Base-by-base conservation (phyloP, 2,113 vertebrate species). In the Bostrychus sinensis region DNA sequence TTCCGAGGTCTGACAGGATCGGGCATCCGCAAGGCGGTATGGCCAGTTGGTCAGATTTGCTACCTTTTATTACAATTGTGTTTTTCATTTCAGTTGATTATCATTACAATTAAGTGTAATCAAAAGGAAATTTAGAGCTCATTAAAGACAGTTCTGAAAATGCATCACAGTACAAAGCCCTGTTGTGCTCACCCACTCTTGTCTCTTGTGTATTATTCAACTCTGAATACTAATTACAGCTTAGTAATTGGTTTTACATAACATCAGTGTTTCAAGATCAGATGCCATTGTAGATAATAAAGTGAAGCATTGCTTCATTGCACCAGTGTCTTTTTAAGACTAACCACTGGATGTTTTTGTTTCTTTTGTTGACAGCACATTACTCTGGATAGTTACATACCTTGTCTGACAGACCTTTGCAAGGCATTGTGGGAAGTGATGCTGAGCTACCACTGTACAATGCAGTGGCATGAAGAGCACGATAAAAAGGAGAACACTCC, bases 361-460 rank as follows among this genome's bases (percentile, higher is more conserved):
- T 14, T 72, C 30, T 14, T 48, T 25, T 43, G 11, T 76, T 68
- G 61, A 57, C 78, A 99, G 97, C 97, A 99, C 20, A 96, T 99
- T 66, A 99, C 97, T 12, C 86, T 92, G 7, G 97, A 99, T 89
- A 99, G 97, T 88, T 99, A 99, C 87, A 98, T 99, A 63, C 97
- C 97, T 2, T 99, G 97, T 87, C 91, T 99, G 76, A 94, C 94
- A 4, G 97, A 98, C 78, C 92, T 99, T 20, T 99, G 97, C 91
- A 98, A 99, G 85, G 97, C 97, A 57, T 91, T 99, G 37, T 99
- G 97, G 97, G 97, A 98, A 79, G 97, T 99, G 63, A 98, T 99
- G 97, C 92, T 98, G 42, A 99, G 97, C 85, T 99, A 99, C 81
- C 94, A 98, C 75, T 90, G 93, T 32, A 99, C 96, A 0, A 99